phyloP scores from a whole-genome alignment of 2,888 invertebrate genomes.

The Melinaea menophilus region DNA sequence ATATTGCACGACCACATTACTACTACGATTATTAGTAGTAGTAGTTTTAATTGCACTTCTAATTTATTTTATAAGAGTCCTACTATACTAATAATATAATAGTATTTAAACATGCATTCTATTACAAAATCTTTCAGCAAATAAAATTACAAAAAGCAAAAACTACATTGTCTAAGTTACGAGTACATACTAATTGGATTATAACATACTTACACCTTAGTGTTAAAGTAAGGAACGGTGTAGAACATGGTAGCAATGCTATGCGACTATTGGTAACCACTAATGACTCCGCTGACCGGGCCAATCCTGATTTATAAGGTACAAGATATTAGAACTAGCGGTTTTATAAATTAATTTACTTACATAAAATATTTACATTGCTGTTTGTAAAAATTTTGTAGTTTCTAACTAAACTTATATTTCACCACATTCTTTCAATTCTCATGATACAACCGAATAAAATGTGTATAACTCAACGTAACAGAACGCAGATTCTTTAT shows the following conservation, averaged over 20 bases:
- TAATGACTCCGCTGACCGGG: conserved; percentile 62
- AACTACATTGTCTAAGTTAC: neutral
- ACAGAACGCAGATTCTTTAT: no score
- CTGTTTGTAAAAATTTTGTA: neutral
- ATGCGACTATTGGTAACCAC: conserved; percentile 58
- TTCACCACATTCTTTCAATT: no score
- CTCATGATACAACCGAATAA: no score
- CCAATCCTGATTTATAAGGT: conserved; percentile 58
- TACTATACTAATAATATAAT: no score
- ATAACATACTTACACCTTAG: conserved; percentile 22
- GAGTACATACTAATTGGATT: conserved; percentile 20
- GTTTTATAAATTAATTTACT: neutral
- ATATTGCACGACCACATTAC: no score
- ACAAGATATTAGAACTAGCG: neutral
- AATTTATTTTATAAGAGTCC: no score
- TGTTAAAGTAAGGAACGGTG: conserved; percentile 19
- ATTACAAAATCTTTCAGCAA: neutral
- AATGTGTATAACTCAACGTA: no score
- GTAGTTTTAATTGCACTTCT: no score
- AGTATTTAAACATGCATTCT: neutral
- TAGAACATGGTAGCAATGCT: conserved; percentile 54
- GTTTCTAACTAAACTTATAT: no score
- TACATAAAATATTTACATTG: neutral
- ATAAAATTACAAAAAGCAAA: neutral
- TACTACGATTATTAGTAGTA: no score